These are phyloP conservation scores for Lepus americanus DNA, from an alignment of 2,113 vertebrate genomes.

Conservation along the genomic window DNA sequence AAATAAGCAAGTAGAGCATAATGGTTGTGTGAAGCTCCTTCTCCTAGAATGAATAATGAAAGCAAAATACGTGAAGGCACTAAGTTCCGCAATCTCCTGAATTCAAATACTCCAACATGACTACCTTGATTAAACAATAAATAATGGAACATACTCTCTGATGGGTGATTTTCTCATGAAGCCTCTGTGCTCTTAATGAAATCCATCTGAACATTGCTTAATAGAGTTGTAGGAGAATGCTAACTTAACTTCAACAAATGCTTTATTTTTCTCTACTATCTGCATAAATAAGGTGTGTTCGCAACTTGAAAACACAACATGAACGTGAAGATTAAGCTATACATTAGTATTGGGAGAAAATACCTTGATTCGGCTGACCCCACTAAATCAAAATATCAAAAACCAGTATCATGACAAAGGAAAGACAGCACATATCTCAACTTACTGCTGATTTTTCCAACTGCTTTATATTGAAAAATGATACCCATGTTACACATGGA, in stretches of 20 bases:
- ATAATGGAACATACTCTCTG: conserved; percentile 67
- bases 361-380: conserved; percentile 53
- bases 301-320: conserved; percentile 73
- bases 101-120: conserved; percentile 72
- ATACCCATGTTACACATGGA: not conserved
- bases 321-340: conserved; percentile 72
- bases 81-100: conserved; percentile 56
- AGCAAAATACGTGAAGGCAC: conserved; percentile 68
- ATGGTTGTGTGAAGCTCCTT: conserved; percentile 58
- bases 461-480: not conserved
- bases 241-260: conserved; percentile 40
- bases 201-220: conserved; percentile 47
- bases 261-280: conserved; percentile 78
- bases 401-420: not conserved
- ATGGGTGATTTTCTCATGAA: conserved; percentile 71
- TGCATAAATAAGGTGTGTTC: conserved; percentile 74
- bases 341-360: conserved; percentile 68
- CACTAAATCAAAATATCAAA: not conserved
- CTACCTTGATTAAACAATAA: conserved; percentile 79
- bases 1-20: conserved; percentile 71
- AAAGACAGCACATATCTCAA: not conserved
- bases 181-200: conserved; percentile 71
- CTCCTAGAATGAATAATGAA: conserved; percentile 72
- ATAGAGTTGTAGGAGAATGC: conserved; percentile 36
- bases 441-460: not conserved